Conservation (phyloP, 2,113 vertebrate species). For the Pleuronectes platessa region DNA sequence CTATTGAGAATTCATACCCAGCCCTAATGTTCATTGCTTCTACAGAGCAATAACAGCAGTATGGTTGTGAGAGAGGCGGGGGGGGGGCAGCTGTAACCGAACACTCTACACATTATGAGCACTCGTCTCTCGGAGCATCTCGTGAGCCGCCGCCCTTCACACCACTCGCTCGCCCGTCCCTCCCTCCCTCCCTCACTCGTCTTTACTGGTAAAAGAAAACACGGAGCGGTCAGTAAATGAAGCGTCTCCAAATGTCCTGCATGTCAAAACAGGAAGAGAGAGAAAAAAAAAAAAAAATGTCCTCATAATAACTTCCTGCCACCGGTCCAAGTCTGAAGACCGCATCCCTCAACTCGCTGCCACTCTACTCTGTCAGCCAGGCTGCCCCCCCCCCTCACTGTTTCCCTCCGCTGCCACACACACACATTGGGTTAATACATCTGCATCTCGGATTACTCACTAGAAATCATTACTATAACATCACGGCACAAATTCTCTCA, state of each 20-base stretch:
- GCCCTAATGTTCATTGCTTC: too few relatives aligned
- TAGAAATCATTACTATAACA: neutral
- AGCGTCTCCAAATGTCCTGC: conserved; percentile 27
- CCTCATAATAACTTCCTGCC: conserved; percentile 71
- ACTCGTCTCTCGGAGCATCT: neutral
- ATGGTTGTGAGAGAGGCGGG: neutral
- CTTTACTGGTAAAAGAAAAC: conserved; percentile 13
- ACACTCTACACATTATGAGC: neutral
- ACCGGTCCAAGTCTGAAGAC: conserved; percentile 56
- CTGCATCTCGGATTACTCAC: too few relatives aligned
- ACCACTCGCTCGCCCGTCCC: neutral
- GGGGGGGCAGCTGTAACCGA: neutral
- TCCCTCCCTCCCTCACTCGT: neutral
- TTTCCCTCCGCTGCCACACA: conserved; percentile 16
- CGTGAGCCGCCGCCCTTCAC: neutral
- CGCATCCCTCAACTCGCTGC: conserved; percentile 29
- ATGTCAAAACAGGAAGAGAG: conserved; percentile 74
- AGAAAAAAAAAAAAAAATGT: conserved; percentile 53
- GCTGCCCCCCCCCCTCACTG: conserved; percentile 34
- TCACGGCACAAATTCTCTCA: too few relatives aligned
- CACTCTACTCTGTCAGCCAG: conserved; percentile 46
- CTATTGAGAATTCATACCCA: too few relatives aligned
- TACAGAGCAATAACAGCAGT: too few relatives aligned
- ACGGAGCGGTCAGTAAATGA: conserved; percentile 11
- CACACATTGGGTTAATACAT: neutral